phyloP scores from a whole-genome alignment of 2,797 vertebrate species.

The Rhyacichthys aspro region DNA sequence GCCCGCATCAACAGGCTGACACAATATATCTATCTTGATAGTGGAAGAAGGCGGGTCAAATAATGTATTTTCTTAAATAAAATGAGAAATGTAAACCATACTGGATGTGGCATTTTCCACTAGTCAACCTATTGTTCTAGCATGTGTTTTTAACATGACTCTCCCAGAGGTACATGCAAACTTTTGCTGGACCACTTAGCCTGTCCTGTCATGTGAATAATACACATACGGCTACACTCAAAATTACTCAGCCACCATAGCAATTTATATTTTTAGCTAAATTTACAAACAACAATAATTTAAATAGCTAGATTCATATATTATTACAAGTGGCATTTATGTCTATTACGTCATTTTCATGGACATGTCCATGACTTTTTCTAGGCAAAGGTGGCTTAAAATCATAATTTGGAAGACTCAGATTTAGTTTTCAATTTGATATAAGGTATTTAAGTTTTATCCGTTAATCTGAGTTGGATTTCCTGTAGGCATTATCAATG shows the following conservation, averaged over 20 bases:
- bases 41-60: background rate
- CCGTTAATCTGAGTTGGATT: too few relatives aligned
- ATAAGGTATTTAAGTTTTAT: too few relatives aligned
- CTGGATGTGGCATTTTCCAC: conserved; percentile 23
- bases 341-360: too few relatives aligned
- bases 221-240: background rate
- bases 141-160: conserved; percentile 12
- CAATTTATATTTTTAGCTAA: too few relatives aligned
- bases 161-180: conserved; percentile 36
- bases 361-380: too few relatives aligned
- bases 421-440: too few relatives aligned
- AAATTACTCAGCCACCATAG: background rate
- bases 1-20: conserved; percentile 52
- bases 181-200: conserved; percentile 12
- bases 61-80: conserved; percentile 4
- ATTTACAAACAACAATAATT: too few relatives aligned
- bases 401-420: too few relatives aligned
- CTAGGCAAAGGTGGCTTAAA: too few relatives aligned
- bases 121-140: conserved; percentile 2
- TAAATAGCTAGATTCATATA: too few relatives aligned
- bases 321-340: too few relatives aligned
- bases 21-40: background rate
- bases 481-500: too few relatives aligned
- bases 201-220: background rate
- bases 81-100: conserved; percentile 40